A percentile compares a stretch with the other conserved stretches of the same genome.
These are phyloP conservation scores for Tineola bisselliella DNA, from an alignment of 2,888 invertebrate species.

Conservation along the genomic window DNA sequence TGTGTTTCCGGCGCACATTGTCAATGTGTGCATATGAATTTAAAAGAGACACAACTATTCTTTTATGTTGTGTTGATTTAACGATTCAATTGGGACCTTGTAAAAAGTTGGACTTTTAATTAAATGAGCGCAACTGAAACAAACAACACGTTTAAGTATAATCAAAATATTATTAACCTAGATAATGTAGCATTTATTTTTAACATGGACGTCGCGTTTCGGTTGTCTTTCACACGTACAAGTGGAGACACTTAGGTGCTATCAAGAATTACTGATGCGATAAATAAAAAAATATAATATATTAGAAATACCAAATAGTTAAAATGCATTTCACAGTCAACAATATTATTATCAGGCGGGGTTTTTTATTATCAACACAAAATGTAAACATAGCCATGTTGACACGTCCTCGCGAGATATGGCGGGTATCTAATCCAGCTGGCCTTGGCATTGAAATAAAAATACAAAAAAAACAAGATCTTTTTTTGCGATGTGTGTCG, in stretches of 20 bases:
- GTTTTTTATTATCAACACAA: conserved; percentile 27
- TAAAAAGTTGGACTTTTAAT: not conserved
- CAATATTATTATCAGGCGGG: not conserved
- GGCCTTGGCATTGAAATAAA: conserved; percentile 61
- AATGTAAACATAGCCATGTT: conserved; percentile 51
- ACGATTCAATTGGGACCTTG: not conserved
- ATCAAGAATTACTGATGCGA: not conserved
- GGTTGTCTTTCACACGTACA: not conserved
- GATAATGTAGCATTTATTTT: not conserved
- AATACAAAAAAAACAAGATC: conserved; percentile 37
- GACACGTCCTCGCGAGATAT: conserved; percentile 50
- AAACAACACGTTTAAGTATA: not conserved
- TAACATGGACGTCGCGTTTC: not conserved
- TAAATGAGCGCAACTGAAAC: not conserved
- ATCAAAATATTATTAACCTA: not conserved
- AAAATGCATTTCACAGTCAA: not conserved
- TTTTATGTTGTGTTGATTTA: not conserved
- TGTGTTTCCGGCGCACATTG: conserved; percentile 32
- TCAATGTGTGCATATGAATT: not conserved
- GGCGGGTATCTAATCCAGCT: conserved; percentile 56
- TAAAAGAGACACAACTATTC: not conserved
- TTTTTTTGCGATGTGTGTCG: conserved; percentile 18
- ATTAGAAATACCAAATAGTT: not conserved
- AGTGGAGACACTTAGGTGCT: not conserved
- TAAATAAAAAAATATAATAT: not conserved